Percentiles rank a stretch among this genome's conserved stretches.
Evolutionary conservation across 2,113 vertebrate genomes (phyloP).

Genomic region (Parus major): DNA sequence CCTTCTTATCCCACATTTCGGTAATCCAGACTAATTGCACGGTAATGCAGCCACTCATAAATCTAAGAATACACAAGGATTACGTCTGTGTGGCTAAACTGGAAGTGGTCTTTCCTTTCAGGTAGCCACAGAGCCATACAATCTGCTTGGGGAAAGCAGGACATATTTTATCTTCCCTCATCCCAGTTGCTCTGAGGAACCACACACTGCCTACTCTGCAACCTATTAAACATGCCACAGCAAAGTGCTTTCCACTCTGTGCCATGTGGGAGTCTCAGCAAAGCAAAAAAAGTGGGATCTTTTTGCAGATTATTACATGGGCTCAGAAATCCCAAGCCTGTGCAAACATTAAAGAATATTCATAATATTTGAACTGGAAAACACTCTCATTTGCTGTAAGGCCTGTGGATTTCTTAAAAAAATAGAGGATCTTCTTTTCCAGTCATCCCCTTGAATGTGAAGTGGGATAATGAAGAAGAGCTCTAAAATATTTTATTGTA

Average conservation of each 20-base stretch:
- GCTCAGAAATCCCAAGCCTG: slow-evolving; percentile 39
- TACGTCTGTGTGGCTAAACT: slow-evolving; percentile 27
- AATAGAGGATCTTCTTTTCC: slow-evolving; percentile 29
- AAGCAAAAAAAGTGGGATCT: not conserved
- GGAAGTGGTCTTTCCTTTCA: slow-evolving; percentile 58
- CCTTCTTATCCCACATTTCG: not conserved
- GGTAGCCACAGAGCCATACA: slow-evolving; percentile 47
- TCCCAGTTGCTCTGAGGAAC: not conserved
- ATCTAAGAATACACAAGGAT: slow-evolving; percentile 53
- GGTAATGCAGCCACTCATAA: slow-evolving; percentile 30
- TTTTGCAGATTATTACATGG: slow-evolving; percentile 19
- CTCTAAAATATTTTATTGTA: not conserved
- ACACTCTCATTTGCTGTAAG: not conserved
- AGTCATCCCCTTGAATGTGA: not conserved
- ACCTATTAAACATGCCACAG: slow-evolving; percentile 26
- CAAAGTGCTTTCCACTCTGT: slow-evolving; percentile 43
- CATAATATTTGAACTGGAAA: slow-evolving; percentile 69
- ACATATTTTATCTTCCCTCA: slow-evolving; percentile 56
- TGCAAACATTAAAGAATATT: slow-evolving; percentile 63
- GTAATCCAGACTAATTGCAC: slow-evolving; percentile 32
- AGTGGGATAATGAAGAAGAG: slow-evolving; percentile 24
- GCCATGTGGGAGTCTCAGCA: slow-evolving; percentile 34
- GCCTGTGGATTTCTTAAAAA: slow-evolving; percentile 44
- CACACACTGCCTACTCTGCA: slow-evolving; percentile 1
- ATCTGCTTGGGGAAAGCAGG: slow-evolving; percentile 54